phyloP scores from a whole-genome alignment of 1,140 invertebrate genomes.

The Brachionus paranguensis region DNA sequence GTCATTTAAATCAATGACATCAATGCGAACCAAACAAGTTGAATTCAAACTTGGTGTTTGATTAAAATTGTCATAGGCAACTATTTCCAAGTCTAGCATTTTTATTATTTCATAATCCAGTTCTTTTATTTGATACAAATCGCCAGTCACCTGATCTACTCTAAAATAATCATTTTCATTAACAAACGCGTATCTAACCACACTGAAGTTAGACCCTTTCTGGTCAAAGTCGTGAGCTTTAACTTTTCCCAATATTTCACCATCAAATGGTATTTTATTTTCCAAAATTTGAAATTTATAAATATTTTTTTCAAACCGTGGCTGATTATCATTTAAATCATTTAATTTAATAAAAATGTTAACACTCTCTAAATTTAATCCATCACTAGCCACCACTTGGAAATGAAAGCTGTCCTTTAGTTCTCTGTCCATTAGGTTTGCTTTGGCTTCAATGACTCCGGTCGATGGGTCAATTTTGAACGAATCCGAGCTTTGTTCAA shows the following conservation, averaged over 20 bases:
- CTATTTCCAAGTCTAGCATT: neutral
- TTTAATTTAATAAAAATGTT: neutral
- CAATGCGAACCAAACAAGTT: conserved; percentile 9
- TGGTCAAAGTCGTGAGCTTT: conserved; percentile 19
- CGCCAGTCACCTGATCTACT: neutral
- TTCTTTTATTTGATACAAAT: conserved; percentile 27
- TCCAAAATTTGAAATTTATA: conserved; percentile 28
- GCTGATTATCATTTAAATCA: conserved; percentile 34
- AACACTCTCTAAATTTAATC: neutral
- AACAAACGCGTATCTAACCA: neutral
- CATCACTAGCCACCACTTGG: neutral
- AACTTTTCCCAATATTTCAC: neutral
- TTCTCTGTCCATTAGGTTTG: neutral
- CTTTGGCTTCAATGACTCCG: neutral
- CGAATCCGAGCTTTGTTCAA: neutral
- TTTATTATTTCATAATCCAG: neutral
- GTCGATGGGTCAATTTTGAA: neutral
- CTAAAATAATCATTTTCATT: conserved; percentile 25
- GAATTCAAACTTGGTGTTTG: conserved; percentile 26
- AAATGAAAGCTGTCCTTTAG: neutral
- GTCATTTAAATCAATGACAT: conserved; percentile 25
- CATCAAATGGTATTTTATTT: neutral
- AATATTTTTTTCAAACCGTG: conserved; percentile 23
- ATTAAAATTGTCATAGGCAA: conserved; percentile 37
- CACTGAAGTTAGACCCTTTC: neutral